phyloP scores from a whole-genome alignment of 2,797 vertebrate species.

The Menidia menidia region DNA sequence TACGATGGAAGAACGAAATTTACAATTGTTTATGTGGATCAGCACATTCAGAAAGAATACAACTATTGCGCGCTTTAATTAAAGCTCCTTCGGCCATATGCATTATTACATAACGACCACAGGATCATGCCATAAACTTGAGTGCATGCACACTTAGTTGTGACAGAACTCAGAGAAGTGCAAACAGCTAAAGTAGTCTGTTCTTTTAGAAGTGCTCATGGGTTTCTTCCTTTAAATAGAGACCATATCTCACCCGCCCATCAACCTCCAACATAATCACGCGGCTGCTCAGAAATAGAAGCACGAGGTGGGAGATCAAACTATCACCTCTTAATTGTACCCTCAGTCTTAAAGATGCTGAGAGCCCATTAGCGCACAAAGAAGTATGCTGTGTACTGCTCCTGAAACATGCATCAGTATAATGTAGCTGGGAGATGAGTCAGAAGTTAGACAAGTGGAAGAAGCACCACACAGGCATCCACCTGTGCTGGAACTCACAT shows the following conservation, averaged over 20 bases:
- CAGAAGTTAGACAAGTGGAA: constrained; percentile 75
- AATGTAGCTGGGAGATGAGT: constrained; percentile 77
- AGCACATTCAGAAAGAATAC: not conserved
- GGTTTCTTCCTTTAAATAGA: constrained; percentile 75
- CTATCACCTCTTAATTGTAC: constrained; percentile 85
- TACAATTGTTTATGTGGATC: not conserved
- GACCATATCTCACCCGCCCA: constrained; percentile 63
- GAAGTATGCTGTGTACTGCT: constrained; percentile 69
- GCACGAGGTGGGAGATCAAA: constrained; percentile 82
- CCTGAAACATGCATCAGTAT: constrained; percentile 69
- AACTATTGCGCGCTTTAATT: not conserved
- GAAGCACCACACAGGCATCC: constrained; percentile 67
- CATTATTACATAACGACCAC: constrained; percentile 24
- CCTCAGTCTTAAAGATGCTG: constrained; percentile 80
- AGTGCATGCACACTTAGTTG: constrained; percentile 7
- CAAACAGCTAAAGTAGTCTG: constrained; percentile 47
- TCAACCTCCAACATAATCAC: constrained; percentile 77
- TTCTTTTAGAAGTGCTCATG: constrained; percentile 57
- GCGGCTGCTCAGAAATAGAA: constrained; percentile 78
- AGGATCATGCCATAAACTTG: constrained; percentile 20
- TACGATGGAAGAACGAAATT: not conserved
- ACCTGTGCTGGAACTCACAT: constrained; percentile 64
- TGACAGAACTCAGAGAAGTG: constrained; percentile 36
- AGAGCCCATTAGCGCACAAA: constrained; percentile 80
- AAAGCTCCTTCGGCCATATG: constrained; percentile 16